Base-by-base conservation (phyloP, 2,888 invertebrate species). In the Drosophila melanocephala region DNA sequence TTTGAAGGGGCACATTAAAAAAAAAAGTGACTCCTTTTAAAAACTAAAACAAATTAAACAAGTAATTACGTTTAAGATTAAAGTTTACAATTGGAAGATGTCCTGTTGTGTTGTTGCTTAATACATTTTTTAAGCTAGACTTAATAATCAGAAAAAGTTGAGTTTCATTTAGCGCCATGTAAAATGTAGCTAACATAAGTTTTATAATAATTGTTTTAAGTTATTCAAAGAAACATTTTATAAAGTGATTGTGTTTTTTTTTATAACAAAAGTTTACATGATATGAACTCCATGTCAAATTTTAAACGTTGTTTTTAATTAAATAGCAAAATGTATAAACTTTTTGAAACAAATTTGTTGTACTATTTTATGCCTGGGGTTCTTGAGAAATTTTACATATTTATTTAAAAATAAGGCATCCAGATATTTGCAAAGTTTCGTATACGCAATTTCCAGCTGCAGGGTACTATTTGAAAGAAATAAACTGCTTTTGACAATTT, bases 401-500 rank as follows among this genome's bases (percentile, higher is more conserved):
- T 52, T 32, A 9, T 22, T 22, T 16, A 12, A 12, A 30, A 32
- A 16, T 35, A 35, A 5, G 16, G 26, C 3, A 0, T 12, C 3
- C 12, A 16, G 12, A 26, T 7, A 28, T 59, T 16, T 14, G 6
- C 9, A 35, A 14, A n/a, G 9, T 16, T n/a, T 52, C 16, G 5
- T 14, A 51, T 42, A 12, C 19, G 5, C 39, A 30, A 22, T 51
- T 16, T 16, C 2, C 4, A 10, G 39, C 28, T 33, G 16, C n/a
- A 39, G 50, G 16, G 16, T 33, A 3, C 14, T 5, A 32, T 33
- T 39, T 33, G 16, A 66, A 66, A 44, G 14, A 44, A 58, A 52
- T 14, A 35, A 33, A 35, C 52, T 64, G 57, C n/a, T 19, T 66
- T 69, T 47, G 60, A 39, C 35, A 76, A 62, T 67, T 66, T 57